Conservation (phyloP, 2,888 invertebrate species). For the Mythimna pallens region DNA sequence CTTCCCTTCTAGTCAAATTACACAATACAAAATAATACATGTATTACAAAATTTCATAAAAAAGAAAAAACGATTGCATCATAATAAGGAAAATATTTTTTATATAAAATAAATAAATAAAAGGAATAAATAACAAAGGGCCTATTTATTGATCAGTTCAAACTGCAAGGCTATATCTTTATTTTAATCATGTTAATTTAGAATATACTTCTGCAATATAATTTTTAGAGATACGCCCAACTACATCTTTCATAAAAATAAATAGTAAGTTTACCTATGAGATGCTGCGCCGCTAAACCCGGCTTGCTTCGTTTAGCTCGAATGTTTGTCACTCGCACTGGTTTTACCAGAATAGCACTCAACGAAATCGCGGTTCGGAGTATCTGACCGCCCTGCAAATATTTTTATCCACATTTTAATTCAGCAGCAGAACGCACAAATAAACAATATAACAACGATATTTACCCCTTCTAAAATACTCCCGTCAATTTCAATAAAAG, state of each 20-base stretch:
- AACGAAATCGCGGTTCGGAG: constrained; percentile 95
- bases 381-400: constrained; percentile 96
- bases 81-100: background rate
- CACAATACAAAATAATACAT: background rate
- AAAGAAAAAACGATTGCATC: too few relatives aligned
- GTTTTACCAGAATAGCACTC: constrained; percentile 93
- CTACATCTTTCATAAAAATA: constrained; percentile 1
- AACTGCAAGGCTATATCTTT: background rate
- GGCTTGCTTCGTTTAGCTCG: constrained; percentile 95
- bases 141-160: background rate
- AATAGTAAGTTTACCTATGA: constrained; percentile 91
- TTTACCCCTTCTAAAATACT: constrained; percentile 95
- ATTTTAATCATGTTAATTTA: background rate
- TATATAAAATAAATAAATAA: background rate
- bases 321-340: constrained; percentile 94
- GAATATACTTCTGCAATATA: background rate
- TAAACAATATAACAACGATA: constrained; percentile 41
- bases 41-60: too few relatives aligned
- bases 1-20: too few relatives aligned
- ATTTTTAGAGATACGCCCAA: constrained; percentile 1
- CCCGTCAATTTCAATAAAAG: constrained; percentile 93
- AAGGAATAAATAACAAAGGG: background rate
- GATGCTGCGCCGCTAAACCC: constrained; percentile 95
- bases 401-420: constrained; percentile 20
- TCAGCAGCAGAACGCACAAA: background rate